These are phyloP conservation scores for Melanotaenia boesemani DNA, from an alignment of 2,797 vertebrate genomes.

Conservation along the genomic window DNA sequence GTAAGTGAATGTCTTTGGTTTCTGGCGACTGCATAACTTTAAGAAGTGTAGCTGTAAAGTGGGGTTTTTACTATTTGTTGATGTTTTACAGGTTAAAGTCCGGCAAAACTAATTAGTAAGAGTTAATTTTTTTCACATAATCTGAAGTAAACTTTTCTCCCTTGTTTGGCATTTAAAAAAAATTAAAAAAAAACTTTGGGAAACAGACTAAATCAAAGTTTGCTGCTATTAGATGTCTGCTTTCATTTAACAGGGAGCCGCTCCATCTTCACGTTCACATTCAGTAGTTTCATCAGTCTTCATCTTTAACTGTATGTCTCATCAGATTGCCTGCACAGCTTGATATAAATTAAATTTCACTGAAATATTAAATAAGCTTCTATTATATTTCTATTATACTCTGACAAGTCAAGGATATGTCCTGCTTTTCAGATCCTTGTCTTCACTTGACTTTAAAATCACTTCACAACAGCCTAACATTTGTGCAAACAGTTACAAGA, in stretches of 20 bases:
- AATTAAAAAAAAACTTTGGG: conserved; percentile 4
- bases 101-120: background rate
- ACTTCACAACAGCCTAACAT: conserved; percentile 44
- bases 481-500: conserved; percentile 57
- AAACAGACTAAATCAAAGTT: conserved; percentile 9
- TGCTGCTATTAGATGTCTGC: background rate
- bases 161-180: background rate
- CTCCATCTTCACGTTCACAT: conserved; percentile 56
- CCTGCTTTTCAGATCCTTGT: conserved; percentile 7
- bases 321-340: conserved; percentile 77
- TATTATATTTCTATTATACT: conserved; percentile 34
- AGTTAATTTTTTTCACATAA: background rate
- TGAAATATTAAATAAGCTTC: conserved; percentile 58
- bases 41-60: background rate
- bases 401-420: conserved; percentile 27
- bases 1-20: conserved; percentile 25
- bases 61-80: background rate
- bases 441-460: conserved; percentile 25
- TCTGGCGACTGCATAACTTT: background rate
- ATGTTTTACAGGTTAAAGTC: background rate
- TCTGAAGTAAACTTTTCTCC: background rate
- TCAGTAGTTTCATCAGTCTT: conserved; percentile 61
- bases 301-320: conserved; percentile 40
- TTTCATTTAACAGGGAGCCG: conserved; percentile 24
- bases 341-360: conserved; percentile 56